Conservation (phyloP, 1,140 invertebrate genomes). For the Rhopalosiphum padi region DNA sequence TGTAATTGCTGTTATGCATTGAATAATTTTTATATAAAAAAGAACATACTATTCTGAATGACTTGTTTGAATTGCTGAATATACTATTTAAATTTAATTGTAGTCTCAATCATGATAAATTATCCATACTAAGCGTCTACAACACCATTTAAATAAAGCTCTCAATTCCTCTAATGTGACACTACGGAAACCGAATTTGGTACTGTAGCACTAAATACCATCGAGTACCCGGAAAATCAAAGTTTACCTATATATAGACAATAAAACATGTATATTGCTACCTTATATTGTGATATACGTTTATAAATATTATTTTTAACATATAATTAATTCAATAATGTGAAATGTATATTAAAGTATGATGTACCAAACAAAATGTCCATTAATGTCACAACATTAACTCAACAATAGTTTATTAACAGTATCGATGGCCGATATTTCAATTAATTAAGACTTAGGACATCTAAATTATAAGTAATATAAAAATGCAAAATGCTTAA, state of each 20-base stretch:
- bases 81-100: not conserved
- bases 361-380: not conserved
- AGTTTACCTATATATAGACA: not conserved
- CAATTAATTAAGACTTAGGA: too few relatives aligned
- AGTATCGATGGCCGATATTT: too few relatives aligned
- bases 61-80: not conserved
- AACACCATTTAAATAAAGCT: not conserved
- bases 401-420: not conserved
- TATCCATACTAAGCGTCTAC: not conserved
- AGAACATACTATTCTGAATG: not conserved
- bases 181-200: too few relatives aligned
- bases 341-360: too few relatives aligned
- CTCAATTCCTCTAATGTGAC: not conserved
- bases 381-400: not conserved
- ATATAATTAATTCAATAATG: too few relatives aligned
- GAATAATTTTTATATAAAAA: not conserved
- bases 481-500: too few relatives aligned
- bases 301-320: too few relatives aligned
- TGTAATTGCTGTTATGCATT: not conserved
- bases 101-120: not conserved
- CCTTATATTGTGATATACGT: not conserved
- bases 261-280: not conserved
- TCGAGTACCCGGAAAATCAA: not conserved
- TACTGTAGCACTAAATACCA: too few relatives aligned
- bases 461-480: too few relatives aligned